phyloP scores from a whole-genome alignment of 2,113 vertebrate species.

The Stercorarius parasiticus region DNA sequence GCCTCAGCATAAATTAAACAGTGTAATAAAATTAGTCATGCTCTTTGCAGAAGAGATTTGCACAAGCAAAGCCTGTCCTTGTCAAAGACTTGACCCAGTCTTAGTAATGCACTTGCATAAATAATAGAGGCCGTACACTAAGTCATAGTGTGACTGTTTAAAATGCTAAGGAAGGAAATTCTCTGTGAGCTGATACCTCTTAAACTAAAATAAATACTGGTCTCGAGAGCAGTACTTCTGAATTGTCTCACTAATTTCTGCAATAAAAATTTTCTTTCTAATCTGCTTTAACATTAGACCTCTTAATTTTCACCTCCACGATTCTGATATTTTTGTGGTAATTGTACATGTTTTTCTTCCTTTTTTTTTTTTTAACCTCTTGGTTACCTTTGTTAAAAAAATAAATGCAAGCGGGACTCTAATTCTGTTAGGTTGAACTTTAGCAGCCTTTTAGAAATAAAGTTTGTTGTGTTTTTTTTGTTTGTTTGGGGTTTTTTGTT shows the following conservation, averaged over 20 bases:
- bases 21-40: neutral
- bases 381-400: neutral
- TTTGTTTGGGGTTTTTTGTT: neutral
- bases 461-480: neutral
- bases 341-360: neutral
- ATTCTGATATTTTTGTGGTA: neutral
- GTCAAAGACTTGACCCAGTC: neutral
- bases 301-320: neutral
- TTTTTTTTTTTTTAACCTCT: neutral
- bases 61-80: neutral
- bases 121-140: neutral
- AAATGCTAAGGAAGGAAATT: slow-evolving; percentile 3
- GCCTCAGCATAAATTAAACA: neutral
- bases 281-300: neutral
- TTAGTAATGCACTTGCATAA: neutral
- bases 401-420: neutral
- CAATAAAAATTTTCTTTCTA: neutral
- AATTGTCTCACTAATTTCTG: neutral
- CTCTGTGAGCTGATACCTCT: neutral
- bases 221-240: neutral
- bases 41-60: neutral
- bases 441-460: neutral
- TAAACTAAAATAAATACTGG: neutral
- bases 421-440: neutral
- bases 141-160: neutral